Evolutionary conservation across 2,797 vertebrate genomes (phyloP).

Genomic region (Notamacropus eugenii): DNA sequence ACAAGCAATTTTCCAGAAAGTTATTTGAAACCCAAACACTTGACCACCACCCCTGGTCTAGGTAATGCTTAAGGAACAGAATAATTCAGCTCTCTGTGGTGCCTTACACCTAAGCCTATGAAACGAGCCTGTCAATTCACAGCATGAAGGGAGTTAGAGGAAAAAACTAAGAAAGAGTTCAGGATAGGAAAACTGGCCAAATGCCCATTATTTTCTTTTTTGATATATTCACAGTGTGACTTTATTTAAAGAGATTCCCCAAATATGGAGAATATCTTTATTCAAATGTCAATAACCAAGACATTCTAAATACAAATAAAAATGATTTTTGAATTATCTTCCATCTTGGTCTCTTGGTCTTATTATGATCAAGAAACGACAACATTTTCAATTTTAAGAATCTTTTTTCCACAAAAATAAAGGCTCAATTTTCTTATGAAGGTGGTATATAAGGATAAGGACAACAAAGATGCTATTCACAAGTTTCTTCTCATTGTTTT

Average conservation of each 20-base stretch:
- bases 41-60: neutral
- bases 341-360: slow-evolving; percentile 24
- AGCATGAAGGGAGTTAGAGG: neutral
- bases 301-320: slow-evolving; percentile 14
- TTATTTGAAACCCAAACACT: slow-evolving; percentile 14
- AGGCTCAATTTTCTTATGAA: slow-evolving; percentile 29
- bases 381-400: slow-evolving; percentile 20
- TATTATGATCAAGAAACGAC: slow-evolving; percentile 7
- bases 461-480: slow-evolving; percentile 44
- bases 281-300: slow-evolving; percentile 33
- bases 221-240: neutral
- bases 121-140: neutral
- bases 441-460: slow-evolving; percentile 28
- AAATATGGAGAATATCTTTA: neutral
- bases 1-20: neutral
- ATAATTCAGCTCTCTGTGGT: neutral
- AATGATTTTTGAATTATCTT: neutral
- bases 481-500: slow-evolving; percentile 24
- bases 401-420: slow-evolving; percentile 5
- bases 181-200: neutral
- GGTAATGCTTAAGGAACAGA: neutral
- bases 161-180: neutral
- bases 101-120: neutral
- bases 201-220: slow-evolving; percentile 1
- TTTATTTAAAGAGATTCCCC: neutral